These are phyloP conservation scores for Sylvia atricapilla DNA, from an alignment of 2,113 vertebrate species.

Conservation along the genomic window DNA sequence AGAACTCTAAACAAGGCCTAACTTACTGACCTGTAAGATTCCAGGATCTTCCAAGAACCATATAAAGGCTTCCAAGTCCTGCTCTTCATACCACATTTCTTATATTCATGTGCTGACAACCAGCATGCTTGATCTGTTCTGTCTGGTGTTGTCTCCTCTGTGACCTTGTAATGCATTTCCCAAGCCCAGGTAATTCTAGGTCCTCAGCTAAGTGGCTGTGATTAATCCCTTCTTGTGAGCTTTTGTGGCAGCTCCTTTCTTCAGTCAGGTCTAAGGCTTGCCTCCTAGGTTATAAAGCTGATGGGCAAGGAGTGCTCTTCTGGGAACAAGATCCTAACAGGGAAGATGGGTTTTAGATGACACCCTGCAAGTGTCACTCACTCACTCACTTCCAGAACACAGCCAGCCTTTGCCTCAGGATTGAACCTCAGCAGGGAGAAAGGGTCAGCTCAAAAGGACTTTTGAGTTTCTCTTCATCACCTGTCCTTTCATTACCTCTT, in stretches of 20 bases:
- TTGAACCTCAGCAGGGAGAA: background rate
- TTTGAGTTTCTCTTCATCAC: background rate
- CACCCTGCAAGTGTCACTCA: background rate
- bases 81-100: background rate
- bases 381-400: background rate
- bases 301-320: background rate
- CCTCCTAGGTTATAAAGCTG: background rate
- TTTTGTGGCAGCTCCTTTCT: background rate
- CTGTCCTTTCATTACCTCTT: background rate
- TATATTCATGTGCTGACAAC: background rate
- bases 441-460: background rate
- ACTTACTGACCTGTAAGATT: background rate
- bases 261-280: background rate
- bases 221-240: background rate
- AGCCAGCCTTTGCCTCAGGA: background rate
- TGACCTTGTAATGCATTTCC: background rate
- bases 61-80: background rate
- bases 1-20: background rate
- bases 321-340: background rate
- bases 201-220: background rate
- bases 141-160: background rate
- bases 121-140: background rate
- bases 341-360: background rate
- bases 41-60: background rate
- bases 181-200: background rate